Evolutionary conservation across 1,140 invertebrate species (phyloP), one percentile per base, ranked within the genome.

Genomic region (Brachionus manjavacas): DNA sequence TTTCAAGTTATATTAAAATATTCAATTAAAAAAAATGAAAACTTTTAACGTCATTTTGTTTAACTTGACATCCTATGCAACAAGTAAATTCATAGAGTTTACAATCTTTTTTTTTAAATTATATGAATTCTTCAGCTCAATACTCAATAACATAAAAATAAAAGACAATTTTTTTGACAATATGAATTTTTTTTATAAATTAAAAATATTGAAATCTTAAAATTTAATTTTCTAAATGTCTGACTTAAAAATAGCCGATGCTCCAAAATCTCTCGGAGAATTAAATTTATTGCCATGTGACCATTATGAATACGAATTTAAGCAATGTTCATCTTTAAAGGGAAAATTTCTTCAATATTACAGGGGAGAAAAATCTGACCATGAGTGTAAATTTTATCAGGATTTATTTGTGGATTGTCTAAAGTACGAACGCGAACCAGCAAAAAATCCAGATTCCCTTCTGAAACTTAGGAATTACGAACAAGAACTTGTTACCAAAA

Each of bases 251-350:
- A n/a, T 1, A 16, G n/a, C 14, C 3, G n/a, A 39, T 7, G 20
- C 16, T n/a, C 12, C 23, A n/a, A 31, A 28, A 41, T 43, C 31
- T 12, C 28, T 76, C 16, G 49, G 64, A 14, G 28, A 23, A 31
- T 39, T 68, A 31, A 68, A 68, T 43, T 25, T 81, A 14, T 60
- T 81, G 60, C 79, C 79, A 60, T 81, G 79, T 81, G 79, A 81
- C 35, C 79, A 81, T 46, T 81, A 81, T 43, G 79, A 81, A 43
- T 68, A 81, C n/a, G 79, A 81, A 68, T 81, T 64, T 25, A 81
- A 68, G 49, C 41, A 39, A 68, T 81, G 79, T 43, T 41, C 31
- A 20, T 60, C 31, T 8, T 60, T 81, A 6, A 81, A 60, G 43
- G 52, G 52, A 28, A 60, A 60, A 6, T 81, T 81, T 68, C 49